A percentile compares a stretch with the other conserved stretches of the same genome.
Evolutionary conservation across 2,888 invertebrate species (phyloP).

Genomic region (Gnatocerus cornutus): DNA sequence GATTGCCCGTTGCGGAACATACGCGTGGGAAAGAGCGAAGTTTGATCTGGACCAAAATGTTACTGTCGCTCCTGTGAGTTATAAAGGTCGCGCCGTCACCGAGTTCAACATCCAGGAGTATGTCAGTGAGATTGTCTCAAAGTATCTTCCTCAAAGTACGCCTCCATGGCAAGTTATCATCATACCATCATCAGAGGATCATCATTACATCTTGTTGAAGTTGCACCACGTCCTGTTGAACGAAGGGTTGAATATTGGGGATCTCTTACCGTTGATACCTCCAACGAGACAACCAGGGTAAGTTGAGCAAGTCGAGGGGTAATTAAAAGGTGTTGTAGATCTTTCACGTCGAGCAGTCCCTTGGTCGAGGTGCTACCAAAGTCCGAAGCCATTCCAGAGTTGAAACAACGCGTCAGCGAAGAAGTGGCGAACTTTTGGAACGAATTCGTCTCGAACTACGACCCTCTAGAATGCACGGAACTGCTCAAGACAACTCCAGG

Average conservation of each 20-base stretch:
- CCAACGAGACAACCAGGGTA: conserved; percentile 65
- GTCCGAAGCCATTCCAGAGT: conserved; percentile 78
- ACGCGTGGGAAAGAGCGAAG: conserved; percentile 80
- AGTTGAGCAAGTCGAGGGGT: conserved; percentile 44
- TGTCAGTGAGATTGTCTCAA: conserved; percentile 84
- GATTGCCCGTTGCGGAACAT: conserved; percentile 84
- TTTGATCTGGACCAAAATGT: conserved; percentile 83
- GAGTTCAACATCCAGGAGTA: conserved; percentile 86
- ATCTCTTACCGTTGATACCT: conserved; percentile 79
- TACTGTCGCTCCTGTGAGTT: conserved; percentile 76
- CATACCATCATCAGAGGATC: conserved; percentile 77
- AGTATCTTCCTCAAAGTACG: conserved; percentile 81
- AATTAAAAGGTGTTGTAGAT: conserved; percentile 52
- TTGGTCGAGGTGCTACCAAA: conserved; percentile 74
- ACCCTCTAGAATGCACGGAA: conserved; percentile 83
- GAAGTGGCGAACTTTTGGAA: conserved; percentile 85
- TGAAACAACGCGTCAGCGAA: conserved; percentile 80
- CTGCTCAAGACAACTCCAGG: conserved; percentile 77
- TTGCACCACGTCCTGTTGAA: conserved; percentile 85
- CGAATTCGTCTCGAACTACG: conserved; percentile 85
- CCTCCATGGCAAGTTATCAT: conserved; percentile 89
- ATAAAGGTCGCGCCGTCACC: conserved; percentile 80
- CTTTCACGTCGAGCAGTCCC: conserved; percentile 68
- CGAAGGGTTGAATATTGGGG: conserved; percentile 83
- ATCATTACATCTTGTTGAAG: conserved; percentile 81